Conservation (phyloP, 2,888 invertebrate species). For the Endotricha flammealis region DNA sequence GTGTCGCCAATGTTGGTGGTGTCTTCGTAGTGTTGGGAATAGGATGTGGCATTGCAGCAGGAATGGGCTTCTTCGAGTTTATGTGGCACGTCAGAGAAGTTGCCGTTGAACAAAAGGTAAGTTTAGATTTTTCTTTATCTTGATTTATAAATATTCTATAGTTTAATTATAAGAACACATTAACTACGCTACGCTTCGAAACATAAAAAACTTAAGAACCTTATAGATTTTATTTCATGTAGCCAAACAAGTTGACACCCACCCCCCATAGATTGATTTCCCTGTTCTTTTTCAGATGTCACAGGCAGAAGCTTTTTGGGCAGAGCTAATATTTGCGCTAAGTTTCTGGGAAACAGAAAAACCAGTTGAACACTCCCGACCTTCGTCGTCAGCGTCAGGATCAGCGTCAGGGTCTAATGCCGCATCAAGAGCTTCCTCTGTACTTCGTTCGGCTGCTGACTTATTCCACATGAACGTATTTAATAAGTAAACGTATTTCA, state of each 20-base stretch:
- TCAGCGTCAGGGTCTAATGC: constrained; percentile 25
- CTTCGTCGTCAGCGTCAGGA: constrained; percentile 47
- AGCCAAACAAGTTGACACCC: too few relatives aligned
- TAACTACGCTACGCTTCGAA: too few relatives aligned
- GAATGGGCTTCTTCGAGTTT: constrained; percentile 91
- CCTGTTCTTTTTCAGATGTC: constrained; percentile 82
- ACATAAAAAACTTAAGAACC: too few relatives aligned
- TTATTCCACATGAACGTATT: constrained; percentile 53
- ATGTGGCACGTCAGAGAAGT: constrained; percentile 91
- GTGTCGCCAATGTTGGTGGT: constrained; percentile 93
- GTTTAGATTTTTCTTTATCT: too few relatives aligned
- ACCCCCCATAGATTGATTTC: too few relatives aligned
- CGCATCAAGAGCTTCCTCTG: constrained; percentile 60
- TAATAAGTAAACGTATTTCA: constrained; percentile 25
- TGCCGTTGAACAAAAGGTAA: constrained; percentile 88
- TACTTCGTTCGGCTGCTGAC: constrained; percentile 60
- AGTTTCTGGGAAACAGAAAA: constrained; percentile 86
- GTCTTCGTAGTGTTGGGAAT: constrained; percentile 91
- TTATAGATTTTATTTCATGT: too few relatives aligned
- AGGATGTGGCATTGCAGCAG: constrained; percentile 84
- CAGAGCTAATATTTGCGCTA: constrained; percentile 84
- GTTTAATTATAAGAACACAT: too few relatives aligned
- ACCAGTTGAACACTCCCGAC: constrained; percentile 76
- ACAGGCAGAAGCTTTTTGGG: constrained; percentile 81
- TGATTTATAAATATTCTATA: too few relatives aligned